A percentile compares a stretch with the other conserved stretches of the same genome.
Evolutionary conservation across 1,140 invertebrate genomes (phyloP).

Genomic region (Fopius arisanus): DNA sequence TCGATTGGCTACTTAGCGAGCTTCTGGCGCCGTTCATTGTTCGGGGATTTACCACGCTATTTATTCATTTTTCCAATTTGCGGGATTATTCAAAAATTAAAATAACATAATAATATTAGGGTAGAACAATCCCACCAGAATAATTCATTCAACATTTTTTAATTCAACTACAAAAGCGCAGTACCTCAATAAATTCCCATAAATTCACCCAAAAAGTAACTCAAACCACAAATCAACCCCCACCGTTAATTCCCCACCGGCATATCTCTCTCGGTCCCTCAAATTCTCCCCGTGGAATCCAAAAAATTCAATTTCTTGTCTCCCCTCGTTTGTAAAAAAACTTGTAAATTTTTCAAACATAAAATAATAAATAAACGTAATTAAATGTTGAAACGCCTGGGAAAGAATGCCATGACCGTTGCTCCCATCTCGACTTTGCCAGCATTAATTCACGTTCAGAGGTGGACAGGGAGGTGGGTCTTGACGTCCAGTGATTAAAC

Average conservation of each 20-base stretch:
- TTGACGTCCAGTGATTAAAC: conserved; percentile 4
- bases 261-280: no score
- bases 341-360: conserved; percentile 3
- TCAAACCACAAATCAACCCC: no score
- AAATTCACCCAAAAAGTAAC: no score
- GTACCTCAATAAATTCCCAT: no score
- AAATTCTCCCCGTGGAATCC: not conserved
- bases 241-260: not conserved
- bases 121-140: no score
- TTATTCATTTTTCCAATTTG: not conserved
- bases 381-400: conserved; percentile 1
- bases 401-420: conserved; percentile 4
- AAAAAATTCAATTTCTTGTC: conserved; percentile 2
- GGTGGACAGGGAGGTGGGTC: not conserved
- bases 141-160: not conserved
- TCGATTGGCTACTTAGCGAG: not conserved
- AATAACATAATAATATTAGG: not conserved
- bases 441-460: not conserved
- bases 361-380: conserved; percentile 2
- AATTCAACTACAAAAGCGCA: no score
- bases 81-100: not conserved
- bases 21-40: not conserved
- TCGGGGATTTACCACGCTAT: not conserved
- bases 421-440: not conserved
- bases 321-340: not conserved